Percentiles rank a stretch among this genome's conserved stretches.
Conservation (phyloP, 2,797 vertebrate genomes). For the Tragelaphus eurycerus region DNA sequence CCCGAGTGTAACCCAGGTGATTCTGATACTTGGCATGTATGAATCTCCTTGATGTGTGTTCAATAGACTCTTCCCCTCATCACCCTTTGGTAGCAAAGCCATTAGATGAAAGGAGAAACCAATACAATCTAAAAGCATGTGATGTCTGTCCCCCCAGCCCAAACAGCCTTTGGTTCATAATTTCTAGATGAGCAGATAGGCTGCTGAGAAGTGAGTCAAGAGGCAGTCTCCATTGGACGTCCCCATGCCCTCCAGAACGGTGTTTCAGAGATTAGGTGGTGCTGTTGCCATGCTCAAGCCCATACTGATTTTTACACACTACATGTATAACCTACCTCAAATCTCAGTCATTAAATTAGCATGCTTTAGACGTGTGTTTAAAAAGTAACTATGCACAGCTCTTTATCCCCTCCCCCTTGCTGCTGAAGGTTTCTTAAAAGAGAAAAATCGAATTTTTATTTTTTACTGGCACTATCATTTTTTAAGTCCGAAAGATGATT, state of each 20-base stretch:
- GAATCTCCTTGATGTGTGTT: conserved; percentile 57
- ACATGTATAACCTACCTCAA: conserved; percentile 86
- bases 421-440: conserved; percentile 82
- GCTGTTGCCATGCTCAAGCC: conserved; percentile 75
- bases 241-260: neutral
- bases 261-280: conserved; percentile 67
- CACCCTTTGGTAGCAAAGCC: conserved; percentile 68
- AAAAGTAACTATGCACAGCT: conserved; percentile 86
- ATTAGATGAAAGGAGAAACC: conserved; percentile 64
- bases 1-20: conserved; percentile 63
- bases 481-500: conserved; percentile 73
- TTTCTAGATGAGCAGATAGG: conserved; percentile 26
- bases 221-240: conserved; percentile 33
- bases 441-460: conserved; percentile 82
- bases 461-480: conserved; percentile 72
- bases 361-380: conserved; percentile 81
- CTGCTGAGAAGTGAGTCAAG: conserved; percentile 45
- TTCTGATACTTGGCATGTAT: conserved; percentile 51
- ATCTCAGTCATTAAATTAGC: conserved; percentile 81
- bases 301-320: conserved; percentile 80
- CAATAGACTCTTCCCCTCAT: conserved; percentile 35
- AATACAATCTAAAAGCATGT: conserved; percentile 59
- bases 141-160: conserved; percentile 20
- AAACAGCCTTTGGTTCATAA: conserved; percentile 9
- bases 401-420: conserved; percentile 76